phyloP scores from a whole-genome alignment of 2,797 vertebrate species.

The Poecilia gillii region DNA sequence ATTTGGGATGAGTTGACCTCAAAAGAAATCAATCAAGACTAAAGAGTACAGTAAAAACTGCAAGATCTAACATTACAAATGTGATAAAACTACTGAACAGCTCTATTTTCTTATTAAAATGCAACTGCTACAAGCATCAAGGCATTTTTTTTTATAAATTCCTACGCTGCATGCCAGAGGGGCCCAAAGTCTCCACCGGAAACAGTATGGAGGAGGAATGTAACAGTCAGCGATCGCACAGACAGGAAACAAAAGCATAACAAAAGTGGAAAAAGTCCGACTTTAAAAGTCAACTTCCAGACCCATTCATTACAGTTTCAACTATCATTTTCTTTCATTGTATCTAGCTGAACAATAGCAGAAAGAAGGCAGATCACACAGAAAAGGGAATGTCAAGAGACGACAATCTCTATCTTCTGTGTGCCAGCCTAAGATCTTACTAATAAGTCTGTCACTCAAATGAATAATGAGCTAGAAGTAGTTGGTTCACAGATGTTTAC shows the following conservation, averaged over 20 bases:
- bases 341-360: not conserved
- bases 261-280: conserved; percentile 10
- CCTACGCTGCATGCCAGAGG: conserved; percentile 10
- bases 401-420: not conserved
- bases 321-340: conserved; percentile 26
- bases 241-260: conserved; percentile 50
- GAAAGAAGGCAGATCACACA: not conserved
- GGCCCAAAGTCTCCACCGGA: conserved; percentile 50
- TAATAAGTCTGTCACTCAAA: not conserved
- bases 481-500: not conserved
- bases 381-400: not conserved
- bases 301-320: conserved; percentile 8
- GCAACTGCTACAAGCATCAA: not conserved
- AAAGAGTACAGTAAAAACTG: not conserved
- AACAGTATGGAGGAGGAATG: conserved; percentile 64
- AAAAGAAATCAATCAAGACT: not conserved
- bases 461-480: not conserved
- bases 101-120: not conserved
- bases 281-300: conserved; percentile 18
- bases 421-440: too few species aligned
- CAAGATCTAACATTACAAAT: not conserved
- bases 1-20: conserved; percentile 1
- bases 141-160: not conserved
- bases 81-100: not conserved
- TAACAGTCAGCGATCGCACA: conserved; percentile 40